Percentiles rank a stretch among this genome's conserved stretches.
These are phyloP conservation scores for Ophion slaviceki DNA, from an alignment of 2,888 invertebrate genomes.

Conservation along the genomic window DNA sequence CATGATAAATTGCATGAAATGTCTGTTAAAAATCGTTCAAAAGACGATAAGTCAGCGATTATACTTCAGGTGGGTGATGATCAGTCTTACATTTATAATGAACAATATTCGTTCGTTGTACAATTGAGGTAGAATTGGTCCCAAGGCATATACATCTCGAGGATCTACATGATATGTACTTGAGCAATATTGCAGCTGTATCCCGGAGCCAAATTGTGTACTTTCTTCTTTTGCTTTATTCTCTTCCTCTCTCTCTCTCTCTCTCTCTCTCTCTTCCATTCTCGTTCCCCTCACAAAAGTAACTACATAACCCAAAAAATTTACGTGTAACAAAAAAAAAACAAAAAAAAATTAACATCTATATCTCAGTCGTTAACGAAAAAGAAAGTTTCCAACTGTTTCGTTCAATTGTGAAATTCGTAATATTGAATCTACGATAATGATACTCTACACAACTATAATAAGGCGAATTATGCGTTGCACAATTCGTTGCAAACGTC, in stretches of 20 bases:
- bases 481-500: constrained; percentile 34
- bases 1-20: constrained; percentile 9
- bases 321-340: constrained; percentile 69
- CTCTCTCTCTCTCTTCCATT: constrained; percentile 24
- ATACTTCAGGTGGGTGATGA: constrained; percentile 59
- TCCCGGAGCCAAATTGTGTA: constrained; percentile 76
- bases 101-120: constrained; percentile 66
- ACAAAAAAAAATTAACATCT: constrained; percentile 73
- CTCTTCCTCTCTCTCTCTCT: not conserved
- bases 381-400: constrained; percentile 42
- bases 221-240: constrained; percentile 31
- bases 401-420: constrained; percentile 20
- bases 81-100: constrained; percentile 70
- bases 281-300: constrained; percentile 67
- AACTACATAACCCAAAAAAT: constrained; percentile 72
- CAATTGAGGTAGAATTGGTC: constrained; percentile 72
- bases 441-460: constrained; percentile 23
- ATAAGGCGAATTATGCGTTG: constrained; percentile 43
- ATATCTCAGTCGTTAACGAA: constrained; percentile 76
- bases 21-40: constrained; percentile 32
- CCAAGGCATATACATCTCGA: constrained; percentile 66
- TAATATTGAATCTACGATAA: constrained; percentile 43
- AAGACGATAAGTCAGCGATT: constrained; percentile 52
- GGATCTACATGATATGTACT: constrained; percentile 60
- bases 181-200: constrained; percentile 81